Evolutionary conservation across 2,113 vertebrate species (phyloP).

Genomic region (Myrmecophaga tridactyla): DNA sequence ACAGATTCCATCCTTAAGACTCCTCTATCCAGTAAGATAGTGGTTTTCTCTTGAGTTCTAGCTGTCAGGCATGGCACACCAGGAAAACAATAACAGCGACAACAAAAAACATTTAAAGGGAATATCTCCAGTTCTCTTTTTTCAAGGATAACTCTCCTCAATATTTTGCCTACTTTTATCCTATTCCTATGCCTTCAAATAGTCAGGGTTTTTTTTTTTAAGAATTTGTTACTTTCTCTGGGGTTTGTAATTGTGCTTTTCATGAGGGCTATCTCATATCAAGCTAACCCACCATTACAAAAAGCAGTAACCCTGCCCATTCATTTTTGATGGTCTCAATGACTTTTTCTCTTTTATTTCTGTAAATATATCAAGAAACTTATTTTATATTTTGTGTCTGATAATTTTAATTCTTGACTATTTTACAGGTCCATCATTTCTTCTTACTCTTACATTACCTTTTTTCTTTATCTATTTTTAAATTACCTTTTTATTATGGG

Average conservation of each 20-base stretch:
- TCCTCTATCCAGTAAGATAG: background rate
- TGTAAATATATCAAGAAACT: background rate
- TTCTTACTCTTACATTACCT: background rate
- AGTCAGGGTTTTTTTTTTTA: too few relatives aligned
- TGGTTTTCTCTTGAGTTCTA: background rate
- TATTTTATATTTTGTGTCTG: background rate
- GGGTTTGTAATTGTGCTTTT: background rate
- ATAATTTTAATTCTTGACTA: conserved; percentile 8
- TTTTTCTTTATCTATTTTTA: background rate
- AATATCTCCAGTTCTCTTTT: background rate
- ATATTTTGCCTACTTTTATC: background rate
- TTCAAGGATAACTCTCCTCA: background rate
- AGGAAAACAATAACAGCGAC: too few relatives aligned
- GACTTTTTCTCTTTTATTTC: background rate
- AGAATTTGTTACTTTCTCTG: too few relatives aligned
- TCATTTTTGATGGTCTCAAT: background rate
- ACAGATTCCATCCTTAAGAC: background rate
- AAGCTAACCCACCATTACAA: background rate
- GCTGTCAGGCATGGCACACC: background rate
- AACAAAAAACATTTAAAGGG: too few relatives aligned
- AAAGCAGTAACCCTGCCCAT: background rate
- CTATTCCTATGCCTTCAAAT: background rate
- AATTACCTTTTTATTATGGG: background rate
- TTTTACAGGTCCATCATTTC: background rate
- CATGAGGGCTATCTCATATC: background rate